phyloP scores from a whole-genome alignment of 1,140 invertebrate genomes.

The Papilio aristodemus region DNA sequence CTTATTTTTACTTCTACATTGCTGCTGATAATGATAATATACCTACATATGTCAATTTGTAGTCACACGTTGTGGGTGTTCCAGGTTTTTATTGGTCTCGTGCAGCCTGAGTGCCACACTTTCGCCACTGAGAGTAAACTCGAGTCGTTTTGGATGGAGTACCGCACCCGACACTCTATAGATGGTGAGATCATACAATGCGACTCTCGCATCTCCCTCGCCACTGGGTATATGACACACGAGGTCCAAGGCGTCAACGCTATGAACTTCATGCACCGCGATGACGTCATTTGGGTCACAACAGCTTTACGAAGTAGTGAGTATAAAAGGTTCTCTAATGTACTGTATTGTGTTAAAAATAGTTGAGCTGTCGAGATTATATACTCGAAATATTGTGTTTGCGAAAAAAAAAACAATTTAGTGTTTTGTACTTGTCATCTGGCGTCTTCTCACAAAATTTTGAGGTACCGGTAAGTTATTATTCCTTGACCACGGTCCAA shows the following conservation, averaged over 20 bases:
- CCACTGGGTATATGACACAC: constrained; percentile 91
- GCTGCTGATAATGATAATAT: no score
- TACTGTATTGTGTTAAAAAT: no score
- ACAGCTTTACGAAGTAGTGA: constrained; percentile 92
- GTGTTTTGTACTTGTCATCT: no score
- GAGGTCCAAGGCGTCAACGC: constrained; percentile 90
- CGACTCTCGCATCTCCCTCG: constrained; percentile 91
- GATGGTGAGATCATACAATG: constrained; percentile 92
- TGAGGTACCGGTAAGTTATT: no score
- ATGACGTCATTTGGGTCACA: constrained; percentile 91
- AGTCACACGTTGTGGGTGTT: constrained; percentile 2
- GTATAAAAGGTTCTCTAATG: constrained; percentile 53
- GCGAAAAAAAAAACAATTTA: no score
- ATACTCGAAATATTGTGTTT: no score
- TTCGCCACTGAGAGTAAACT: constrained; percentile 85
- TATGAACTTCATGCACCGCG: constrained; percentile 92
- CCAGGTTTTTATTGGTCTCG: constrained; percentile 85
- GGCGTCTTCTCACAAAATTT: no score
- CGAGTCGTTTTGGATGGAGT: constrained; percentile 90
- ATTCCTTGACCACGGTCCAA: no score
- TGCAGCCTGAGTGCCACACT: constrained; percentile 83
- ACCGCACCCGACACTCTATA: constrained; percentile 90
- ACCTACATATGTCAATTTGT: background rate
- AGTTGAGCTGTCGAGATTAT: no score
- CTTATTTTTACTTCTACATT: no score